Base-by-base conservation (phyloP, 2,888 invertebrate genomes). In the Leptodirus hochenwartii region DNA sequence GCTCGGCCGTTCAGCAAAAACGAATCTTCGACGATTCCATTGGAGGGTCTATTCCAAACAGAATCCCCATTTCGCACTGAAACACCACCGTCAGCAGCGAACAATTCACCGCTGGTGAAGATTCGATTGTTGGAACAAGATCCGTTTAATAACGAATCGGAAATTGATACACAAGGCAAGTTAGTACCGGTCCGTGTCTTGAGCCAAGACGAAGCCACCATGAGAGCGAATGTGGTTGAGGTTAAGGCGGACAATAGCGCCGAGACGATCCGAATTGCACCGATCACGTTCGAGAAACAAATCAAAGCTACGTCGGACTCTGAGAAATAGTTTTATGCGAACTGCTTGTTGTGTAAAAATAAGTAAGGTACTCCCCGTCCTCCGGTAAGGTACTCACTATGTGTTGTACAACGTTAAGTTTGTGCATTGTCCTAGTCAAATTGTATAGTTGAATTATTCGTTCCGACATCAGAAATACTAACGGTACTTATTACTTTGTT, bases 11-110 rank as follows among this genome's bases (percentile, higher is more conserved):
- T 47, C 4, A 43, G 44, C 26, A 38, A 49, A 16, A 45, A 57
- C 5, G 67, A 75, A 48, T 64, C 69, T 2, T 72, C 75, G 0
- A 76, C 75, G 2, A 62, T 77, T 37, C 55, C 76, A 8, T 49
- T 77, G 37, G 71, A 77, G 54, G 71, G 64, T 2, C 51, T 77
- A 5, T 77, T 77, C 42, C 65, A 67, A 46, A 62, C 62, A 32
- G 56, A 65, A 45, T 56, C 53, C 29, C 59, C 62, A 0, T 12
- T 10, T 22, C 20, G 4, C 25, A 10, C 38, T 38, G 31, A 36
- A 32, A 29, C 27, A 27, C 12, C 29, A 29, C 22, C 23, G 32
- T 25, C 27, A 29, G 15, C 23, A 24, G 28, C 30, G 3, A 46
- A 47, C 22, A 52, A 53, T 15, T 55, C 56, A 33, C 32, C 55